Conservation (phyloP, 1,140 invertebrate genomes). For the Apis laboriosa region DNA sequence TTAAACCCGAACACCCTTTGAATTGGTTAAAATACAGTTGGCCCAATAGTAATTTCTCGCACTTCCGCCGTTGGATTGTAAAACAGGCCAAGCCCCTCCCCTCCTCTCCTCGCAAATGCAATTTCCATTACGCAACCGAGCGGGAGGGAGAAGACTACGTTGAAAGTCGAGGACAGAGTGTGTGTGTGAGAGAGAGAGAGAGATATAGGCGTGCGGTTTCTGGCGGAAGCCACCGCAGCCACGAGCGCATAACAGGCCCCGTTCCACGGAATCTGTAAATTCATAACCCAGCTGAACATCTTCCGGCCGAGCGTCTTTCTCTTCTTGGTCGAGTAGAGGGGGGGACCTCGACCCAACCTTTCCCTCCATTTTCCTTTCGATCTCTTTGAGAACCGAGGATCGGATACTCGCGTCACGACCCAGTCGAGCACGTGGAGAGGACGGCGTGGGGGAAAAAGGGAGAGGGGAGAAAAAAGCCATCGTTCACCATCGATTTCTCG, state of each 20-base stretch:
- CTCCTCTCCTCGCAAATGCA: not conserved
- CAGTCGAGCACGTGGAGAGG: too few species aligned
- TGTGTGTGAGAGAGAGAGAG: not conserved
- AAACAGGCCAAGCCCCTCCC: constrained; percentile 8
- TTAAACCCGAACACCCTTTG: not conserved
- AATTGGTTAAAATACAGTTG: not conserved
- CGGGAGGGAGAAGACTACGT: not conserved
- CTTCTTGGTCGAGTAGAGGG: too few species aligned
- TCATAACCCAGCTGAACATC: constrained; percentile 30
- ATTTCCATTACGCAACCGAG: constrained; percentile 44
- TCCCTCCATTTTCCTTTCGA: not conserved
- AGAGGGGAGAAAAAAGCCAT: constrained; percentile 50
- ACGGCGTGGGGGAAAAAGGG: not conserved
- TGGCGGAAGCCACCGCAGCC: constrained; percentile 4
- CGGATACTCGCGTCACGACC: not conserved
- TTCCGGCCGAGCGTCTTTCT: not conserved
- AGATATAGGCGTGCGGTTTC: constrained; percentile 23
- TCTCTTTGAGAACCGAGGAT: constrained; percentile 11
- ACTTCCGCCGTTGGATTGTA: constrained; percentile 11
- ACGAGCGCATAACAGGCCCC: not conserved
- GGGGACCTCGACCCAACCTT: too few species aligned
- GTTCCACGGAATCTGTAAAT: constrained; percentile 25
- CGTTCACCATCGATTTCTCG: constrained; percentile 66
- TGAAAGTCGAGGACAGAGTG: constrained; percentile 1
- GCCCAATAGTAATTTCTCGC: not conserved